Evolutionary conservation across 2,888 invertebrate genomes (phyloP).

Genomic region (Hermaeophaga mercurialis): DNA sequence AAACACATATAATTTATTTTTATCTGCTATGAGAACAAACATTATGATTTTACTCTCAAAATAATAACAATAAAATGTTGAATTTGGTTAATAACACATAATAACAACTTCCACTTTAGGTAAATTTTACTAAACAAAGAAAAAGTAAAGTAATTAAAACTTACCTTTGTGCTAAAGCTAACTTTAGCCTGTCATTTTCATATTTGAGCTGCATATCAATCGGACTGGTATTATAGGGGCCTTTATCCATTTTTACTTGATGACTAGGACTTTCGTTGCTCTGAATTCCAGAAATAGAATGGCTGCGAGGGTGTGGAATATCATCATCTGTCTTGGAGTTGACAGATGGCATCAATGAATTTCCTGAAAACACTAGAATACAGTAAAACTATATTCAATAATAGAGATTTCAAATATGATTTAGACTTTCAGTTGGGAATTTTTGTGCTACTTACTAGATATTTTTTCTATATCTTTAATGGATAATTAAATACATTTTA

Average conservation of each 20-base stretch:
- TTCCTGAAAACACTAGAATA: conserved; percentile 34
- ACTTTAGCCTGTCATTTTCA: conserved; percentile 94
- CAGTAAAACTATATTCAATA: conserved; percentile 1
- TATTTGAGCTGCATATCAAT: conserved; percentile 90
- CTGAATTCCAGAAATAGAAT: conserved; percentile 64
- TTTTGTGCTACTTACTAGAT: too few relatives aligned
- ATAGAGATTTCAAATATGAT: too few relatives aligned
- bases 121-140: too few relatives aligned
- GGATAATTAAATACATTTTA: too few relatives aligned
- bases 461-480: too few relatives aligned
- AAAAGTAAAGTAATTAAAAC: neutral
- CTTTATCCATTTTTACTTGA: conserved; percentile 58
- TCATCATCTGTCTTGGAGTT: conserved; percentile 52
- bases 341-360: conserved; percentile 51
- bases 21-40: too few relatives aligned
- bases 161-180: conserved; percentile 93
- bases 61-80: too few relatives aligned
- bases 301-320: conserved; percentile 66
- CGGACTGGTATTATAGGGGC: conserved; percentile 51
- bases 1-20: too few relatives aligned
- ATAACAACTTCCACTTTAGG: too few relatives aligned
- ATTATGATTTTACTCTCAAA: too few relatives aligned
- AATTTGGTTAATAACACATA: too few relatives aligned
- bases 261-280: conserved; percentile 71
- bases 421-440: too few relatives aligned